Conservation (phyloP, 2,888 invertebrate species). For the Cryptus armator region DNA sequence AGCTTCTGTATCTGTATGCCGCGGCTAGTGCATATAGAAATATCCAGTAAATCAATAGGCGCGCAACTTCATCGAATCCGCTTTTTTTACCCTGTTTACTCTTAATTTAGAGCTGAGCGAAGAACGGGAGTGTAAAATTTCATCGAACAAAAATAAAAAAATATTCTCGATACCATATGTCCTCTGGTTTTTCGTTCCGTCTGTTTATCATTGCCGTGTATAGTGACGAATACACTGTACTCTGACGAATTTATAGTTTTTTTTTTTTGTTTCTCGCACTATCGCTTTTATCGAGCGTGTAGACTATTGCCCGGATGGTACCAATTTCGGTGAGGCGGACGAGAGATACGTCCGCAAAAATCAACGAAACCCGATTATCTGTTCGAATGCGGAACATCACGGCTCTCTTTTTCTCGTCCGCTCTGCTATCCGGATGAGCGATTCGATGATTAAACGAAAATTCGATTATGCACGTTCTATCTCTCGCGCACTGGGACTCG, state of each 20-base stretch:
- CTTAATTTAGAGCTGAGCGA: background rate
- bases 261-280: background rate
- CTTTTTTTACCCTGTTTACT: conserved; percentile 9
- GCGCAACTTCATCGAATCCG: background rate
- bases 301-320: conserved; percentile 22
- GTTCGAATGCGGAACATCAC: conserved; percentile 3
- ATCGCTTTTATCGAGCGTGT: conserved; percentile 40
- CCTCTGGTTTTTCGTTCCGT: background rate
- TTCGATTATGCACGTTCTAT: conserved; percentile 21
- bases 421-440: conserved; percentile 11
- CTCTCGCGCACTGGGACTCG: background rate
- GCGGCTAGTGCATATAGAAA: background rate
- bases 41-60: background rate
- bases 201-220: background rate
- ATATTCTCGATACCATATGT: background rate
- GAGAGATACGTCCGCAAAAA: conserved; percentile 50
- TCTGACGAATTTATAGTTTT: background rate
- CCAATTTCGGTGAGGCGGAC: conserved; percentile 42
- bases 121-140: background rate
- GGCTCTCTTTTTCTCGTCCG: background rate
- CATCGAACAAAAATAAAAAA: background rate
- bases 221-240: background rate
- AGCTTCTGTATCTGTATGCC: background rate
- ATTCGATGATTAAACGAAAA: conserved; percentile 52
- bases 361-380: conserved; percentile 58